phyloP scores from a whole-genome alignment of 1,140 invertebrate species.

The Hycleus phaleratus region DNA sequence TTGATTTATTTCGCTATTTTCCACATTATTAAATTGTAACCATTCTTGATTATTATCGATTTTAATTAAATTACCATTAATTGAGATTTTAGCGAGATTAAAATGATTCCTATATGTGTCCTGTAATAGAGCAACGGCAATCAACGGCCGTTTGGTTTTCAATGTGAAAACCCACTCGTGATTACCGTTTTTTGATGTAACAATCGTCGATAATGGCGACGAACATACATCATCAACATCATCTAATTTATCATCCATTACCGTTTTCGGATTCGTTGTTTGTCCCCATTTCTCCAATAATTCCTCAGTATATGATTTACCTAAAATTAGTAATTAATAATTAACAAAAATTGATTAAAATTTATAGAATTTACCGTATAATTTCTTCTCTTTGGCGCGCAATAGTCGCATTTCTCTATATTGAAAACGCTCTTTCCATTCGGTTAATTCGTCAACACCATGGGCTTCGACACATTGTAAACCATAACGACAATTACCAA shows the following conservation, averaged over 20 bases:
- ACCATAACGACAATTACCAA: conserved; percentile 55
- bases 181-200: conserved; percentile 58
- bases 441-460: conserved; percentile 59
- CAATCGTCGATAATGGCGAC: conserved; percentile 53
- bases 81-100: conserved; percentile 35
- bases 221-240: conserved; percentile 54
- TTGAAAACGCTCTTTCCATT: conserved; percentile 68
- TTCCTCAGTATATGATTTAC: conserved; percentile 50
- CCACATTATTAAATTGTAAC: conserved; percentile 34
- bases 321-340: conserved; percentile 19
- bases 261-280: conserved; percentile 47
- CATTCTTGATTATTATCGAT: conserved; percentile 53
- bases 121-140: conserved; percentile 61
- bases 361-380: conserved; percentile 54
- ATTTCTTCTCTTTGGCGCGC: conserved; percentile 56
- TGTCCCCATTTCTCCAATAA: conserved; percentile 58
- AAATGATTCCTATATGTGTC: conserved; percentile 69
- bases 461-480: conserved; percentile 70
- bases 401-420: conserved; percentile 56
- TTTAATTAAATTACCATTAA: conserved; percentile 29
- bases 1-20: conserved; percentile 28
- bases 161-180: conserved; percentile 61
- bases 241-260: conserved; percentile 52
- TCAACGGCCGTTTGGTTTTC: conserved; percentile 44
- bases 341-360: not conserved